Evolutionary conservation across 2,797 vertebrate genomes (phyloP), one percentile per base, ranked within the genome.

Genomic region (Leptatherina wallacei): DNA sequence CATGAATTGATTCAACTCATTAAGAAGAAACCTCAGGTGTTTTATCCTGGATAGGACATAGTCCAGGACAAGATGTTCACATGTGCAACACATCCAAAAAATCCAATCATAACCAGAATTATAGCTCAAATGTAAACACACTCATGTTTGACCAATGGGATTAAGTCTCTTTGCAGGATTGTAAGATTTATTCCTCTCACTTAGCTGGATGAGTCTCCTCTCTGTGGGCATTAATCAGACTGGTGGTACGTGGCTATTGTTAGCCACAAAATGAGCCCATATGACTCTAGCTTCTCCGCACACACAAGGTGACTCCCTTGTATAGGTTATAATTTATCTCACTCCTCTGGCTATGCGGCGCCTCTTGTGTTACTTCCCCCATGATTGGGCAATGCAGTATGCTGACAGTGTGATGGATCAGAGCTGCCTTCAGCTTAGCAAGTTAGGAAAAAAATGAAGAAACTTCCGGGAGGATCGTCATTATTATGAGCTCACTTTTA

Each of bases 181-280:
- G 24, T 3, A 61, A 85, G 86, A 93, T 94, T 88, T 90, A 93
- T 78, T 52, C 69, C 51, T 16, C 61, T 69, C 85, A 83, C 83
- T 92, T 80, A 77, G 69, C 54, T 73, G 82, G 80, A 91, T 90
- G 81, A 88, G 80, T 79, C 61, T 77, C 67, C 54, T 82, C 74
- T 80, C 74, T 69, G 60, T 52, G 61, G 65, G 65, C 75, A 91
- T 93, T 82, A 89, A 94, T 94, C 88, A 91, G 78, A 54, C 32
- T 29, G 36, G 64, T 65, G 55, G 64, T 47, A 73, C 61, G 52
- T 55, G 60, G 65, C 80, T 86, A 88, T 85, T 77, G 87, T 91
- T 90, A 85, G 73, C 69, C 55, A 62, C 66, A 82, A 63, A 87
- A 69, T 67, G 63, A 76, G 68, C 44, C 70, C 70, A 73, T 61